Evolutionary conservation across 2,113 vertebrate species (phyloP).

Genomic region (Gopherus flavomarginatus): DNA sequence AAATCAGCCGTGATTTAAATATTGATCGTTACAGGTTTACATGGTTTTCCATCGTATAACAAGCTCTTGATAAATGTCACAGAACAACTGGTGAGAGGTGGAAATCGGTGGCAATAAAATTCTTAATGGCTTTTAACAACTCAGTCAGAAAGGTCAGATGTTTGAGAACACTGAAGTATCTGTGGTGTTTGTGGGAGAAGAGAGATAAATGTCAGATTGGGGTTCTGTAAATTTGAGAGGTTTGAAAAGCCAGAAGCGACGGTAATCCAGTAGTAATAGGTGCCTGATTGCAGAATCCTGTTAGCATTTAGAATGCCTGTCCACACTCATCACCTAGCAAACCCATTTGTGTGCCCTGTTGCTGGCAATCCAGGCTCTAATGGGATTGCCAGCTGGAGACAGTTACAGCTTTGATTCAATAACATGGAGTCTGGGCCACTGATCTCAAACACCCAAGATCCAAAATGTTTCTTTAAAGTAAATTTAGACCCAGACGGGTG

Average conservation of each 20-base stretch:
- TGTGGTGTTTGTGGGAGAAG: background rate
- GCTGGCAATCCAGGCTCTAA: background rate
- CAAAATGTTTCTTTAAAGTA: background rate
- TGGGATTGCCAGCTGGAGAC: constrained; percentile 25
- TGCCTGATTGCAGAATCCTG: constrained; percentile 3
- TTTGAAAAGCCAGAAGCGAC: constrained; percentile 20
- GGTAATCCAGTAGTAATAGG: constrained; percentile 29
- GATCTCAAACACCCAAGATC: background rate
- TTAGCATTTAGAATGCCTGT: background rate
- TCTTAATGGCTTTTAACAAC: constrained; percentile 57
- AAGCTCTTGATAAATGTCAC: constrained; percentile 59
- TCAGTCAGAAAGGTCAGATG: constrained; percentile 44
- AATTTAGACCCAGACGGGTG: background rate
- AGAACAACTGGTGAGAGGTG: constrained; percentile 19
- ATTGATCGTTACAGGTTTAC: background rate
- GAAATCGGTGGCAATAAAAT: constrained; percentile 52
- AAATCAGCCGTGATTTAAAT: constrained; percentile 59
- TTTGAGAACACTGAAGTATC: background rate
- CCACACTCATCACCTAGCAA: background rate
- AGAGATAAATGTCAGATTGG: constrained; percentile 42
- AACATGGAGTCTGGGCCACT: background rate
- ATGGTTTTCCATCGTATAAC: background rate
- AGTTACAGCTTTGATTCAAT: constrained; percentile 6
- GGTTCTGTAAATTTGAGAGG: background rate
- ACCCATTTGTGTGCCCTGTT: constrained; percentile 27